A percentile compares a stretch with the other conserved stretches of the same genome.
These are phyloP conservation scores for Panopea generosa DNA, from an alignment of 2,888 invertebrate genomes.

Conservation along the genomic window DNA sequence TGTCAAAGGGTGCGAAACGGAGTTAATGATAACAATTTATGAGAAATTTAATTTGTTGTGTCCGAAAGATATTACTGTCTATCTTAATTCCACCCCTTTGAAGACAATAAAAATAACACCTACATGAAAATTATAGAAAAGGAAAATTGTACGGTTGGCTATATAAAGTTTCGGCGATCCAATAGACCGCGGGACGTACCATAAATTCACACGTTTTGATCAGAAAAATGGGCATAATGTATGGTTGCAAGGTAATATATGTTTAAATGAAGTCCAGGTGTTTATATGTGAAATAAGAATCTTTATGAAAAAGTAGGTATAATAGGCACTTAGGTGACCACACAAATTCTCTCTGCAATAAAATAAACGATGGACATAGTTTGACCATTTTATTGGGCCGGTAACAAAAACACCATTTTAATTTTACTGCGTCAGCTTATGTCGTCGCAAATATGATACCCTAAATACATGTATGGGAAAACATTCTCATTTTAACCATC, in stretches of 20 bases:
- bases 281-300: conserved; percentile 39
- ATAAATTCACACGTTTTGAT: conserved; percentile 42
- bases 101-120: conserved; percentile 63
- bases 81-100: conserved; percentile 31
- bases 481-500: too few species aligned
- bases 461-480: too few species aligned
- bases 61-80: conserved; percentile 51
- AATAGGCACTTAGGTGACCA: too few species aligned
- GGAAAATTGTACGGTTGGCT: conserved; percentile 35
- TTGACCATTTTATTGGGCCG: too few species aligned
- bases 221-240: conserved; percentile 55
- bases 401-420: too few species aligned
- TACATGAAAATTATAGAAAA: conserved; percentile 60
- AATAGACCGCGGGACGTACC: conserved; percentile 39
- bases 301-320: background rate
- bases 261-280: conserved; percentile 58
- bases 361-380: too few species aligned
- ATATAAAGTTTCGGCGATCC: conserved; percentile 30
- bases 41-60: conserved; percentile 54
- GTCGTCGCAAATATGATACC: too few species aligned
- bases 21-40: conserved; percentile 61
- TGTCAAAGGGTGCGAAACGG: conserved; percentile 22
- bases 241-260: conserved; percentile 41
- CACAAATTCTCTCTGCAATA: too few species aligned
- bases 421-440: too few species aligned